Percentiles rank a stretch among this genome's conserved stretches.
Evolutionary conservation across 2,888 invertebrate genomes (phyloP).

Genomic region (Scaptomyza flava): DNA sequence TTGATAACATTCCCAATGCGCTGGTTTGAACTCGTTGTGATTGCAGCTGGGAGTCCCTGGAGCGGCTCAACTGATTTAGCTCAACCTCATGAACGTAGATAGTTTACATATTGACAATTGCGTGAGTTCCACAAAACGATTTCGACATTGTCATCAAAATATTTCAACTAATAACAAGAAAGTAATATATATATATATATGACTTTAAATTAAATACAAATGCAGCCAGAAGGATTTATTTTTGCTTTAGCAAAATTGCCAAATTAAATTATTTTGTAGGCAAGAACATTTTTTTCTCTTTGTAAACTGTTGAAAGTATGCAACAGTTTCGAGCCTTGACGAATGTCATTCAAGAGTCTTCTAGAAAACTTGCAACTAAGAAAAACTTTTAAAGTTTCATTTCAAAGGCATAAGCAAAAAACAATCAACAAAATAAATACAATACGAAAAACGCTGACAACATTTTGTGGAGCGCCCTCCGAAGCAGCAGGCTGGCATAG

Average conservation of each 20-base stretch:
- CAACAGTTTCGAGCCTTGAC: conserved; percentile 9
- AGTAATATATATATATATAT: too few species aligned
- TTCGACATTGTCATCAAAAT: neutral
- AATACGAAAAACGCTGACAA: conserved; percentile 16
- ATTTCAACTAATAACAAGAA: too few species aligned
- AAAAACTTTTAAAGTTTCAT: conserved; percentile 9
- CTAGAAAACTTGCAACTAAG: conserved; percentile 1
- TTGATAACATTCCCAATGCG: conserved; percentile 39
- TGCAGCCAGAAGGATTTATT: too few species aligned
- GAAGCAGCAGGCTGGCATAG: neutral
- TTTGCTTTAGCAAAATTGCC: too few species aligned
- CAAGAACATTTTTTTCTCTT: conserved; percentile 1
- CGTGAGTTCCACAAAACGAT: conserved; percentile 21
- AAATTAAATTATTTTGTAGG: neutral
- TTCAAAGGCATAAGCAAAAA: neutral
- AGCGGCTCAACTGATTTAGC: conserved; percentile 45
- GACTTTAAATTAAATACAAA: too few species aligned
- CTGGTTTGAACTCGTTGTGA: conserved; percentile 16
- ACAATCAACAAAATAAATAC: neutral
- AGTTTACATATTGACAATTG: neutral
- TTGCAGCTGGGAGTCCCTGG: conserved; percentile 18
- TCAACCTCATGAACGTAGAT: conserved; percentile 21
- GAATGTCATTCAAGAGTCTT: neutral
- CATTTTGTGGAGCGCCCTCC: conserved; percentile 25
- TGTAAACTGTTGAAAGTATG: neutral